Percentiles rank a stretch among this genome's conserved stretches.
Conservation (phyloP, 2,113 vertebrate genomes). For the Heloderma charlesbogerti region DNA sequence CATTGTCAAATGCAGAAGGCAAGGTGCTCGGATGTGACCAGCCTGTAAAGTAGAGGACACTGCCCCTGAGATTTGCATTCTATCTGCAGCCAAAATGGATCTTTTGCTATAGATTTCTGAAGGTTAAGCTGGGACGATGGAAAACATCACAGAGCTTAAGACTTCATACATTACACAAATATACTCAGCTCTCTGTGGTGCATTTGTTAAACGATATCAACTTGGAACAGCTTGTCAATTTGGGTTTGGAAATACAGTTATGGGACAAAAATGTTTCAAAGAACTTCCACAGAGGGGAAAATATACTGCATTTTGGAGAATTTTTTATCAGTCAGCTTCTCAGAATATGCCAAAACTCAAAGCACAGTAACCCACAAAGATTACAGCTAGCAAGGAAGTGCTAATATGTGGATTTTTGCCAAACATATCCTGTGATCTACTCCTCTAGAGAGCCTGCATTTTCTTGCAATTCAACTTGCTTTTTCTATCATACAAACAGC, state of each 20-base stretch:
- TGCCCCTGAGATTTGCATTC: constrained; percentile 65
- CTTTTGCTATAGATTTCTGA: constrained; percentile 64
- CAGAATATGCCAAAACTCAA: constrained; percentile 17
- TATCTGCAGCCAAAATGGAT: constrained; percentile 64
- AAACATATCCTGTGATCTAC: constrained; percentile 63
- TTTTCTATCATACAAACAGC: constrained; percentile 48
- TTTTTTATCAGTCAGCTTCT: constrained; percentile 38
- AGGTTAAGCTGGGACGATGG: constrained; percentile 63
- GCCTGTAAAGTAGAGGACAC: constrained; percentile 77
- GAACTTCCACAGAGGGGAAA: constrained; percentile 28
- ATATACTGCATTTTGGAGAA: constrained; percentile 34
- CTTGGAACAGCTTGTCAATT: constrained; percentile 45
- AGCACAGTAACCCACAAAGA: constrained; percentile 20
- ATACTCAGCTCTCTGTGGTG: constrained; percentile 3
- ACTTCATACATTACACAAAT: constrained; percentile 48
- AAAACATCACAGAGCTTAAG: constrained; percentile 49
- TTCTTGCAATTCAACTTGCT: constrained; percentile 60
- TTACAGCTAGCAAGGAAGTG: constrained; percentile 59
- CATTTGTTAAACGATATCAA: constrained; percentile 50
- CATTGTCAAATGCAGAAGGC: constrained; percentile 82
- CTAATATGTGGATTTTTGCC: constrained; percentile 50
- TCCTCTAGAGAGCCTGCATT: constrained; percentile 61
- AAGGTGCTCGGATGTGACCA: constrained; percentile 82
- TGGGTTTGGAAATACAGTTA: constrained; percentile 22
- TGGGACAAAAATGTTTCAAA: constrained; percentile 28